A percentile compares a stretch with the other conserved stretches of the same genome.
Evolutionary conservation across 1,140 invertebrate species (phyloP).

Genomic region (Vollenhovia emeryi): DNA sequence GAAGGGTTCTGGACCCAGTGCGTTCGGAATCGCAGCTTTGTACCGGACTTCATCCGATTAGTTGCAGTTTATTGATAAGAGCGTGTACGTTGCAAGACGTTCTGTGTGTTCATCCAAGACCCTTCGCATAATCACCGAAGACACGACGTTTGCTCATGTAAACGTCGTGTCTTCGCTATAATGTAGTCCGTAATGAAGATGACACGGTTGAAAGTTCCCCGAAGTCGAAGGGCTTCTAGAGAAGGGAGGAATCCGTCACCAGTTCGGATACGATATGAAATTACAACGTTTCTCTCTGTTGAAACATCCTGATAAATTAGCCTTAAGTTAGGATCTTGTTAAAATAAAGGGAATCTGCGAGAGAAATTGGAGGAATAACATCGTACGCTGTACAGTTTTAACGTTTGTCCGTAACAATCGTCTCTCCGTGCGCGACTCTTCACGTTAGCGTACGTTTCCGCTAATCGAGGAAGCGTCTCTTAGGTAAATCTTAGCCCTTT

Average conservation of each 20-base stretch:
- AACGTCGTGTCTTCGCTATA: background rate
- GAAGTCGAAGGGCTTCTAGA: background rate
- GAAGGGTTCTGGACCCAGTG: background rate
- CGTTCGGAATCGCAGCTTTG: background rate
- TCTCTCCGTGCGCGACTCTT: background rate
- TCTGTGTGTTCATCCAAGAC: background rate
- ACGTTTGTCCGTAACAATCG: too few relatives aligned
- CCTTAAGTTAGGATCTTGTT: background rate
- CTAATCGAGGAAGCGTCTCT: background rate
- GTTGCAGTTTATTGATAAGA: constrained; percentile 11
- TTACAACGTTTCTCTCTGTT: background rate
- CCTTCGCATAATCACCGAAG: background rate
- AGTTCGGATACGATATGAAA: background rate
- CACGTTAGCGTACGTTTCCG: background rate
- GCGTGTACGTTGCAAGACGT: constrained; percentile 44
- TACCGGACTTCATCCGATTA: too few relatives aligned
- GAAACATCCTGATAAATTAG: background rate
- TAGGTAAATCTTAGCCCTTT: background rate
- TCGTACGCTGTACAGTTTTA: too few relatives aligned
- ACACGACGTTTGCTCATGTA: background rate
- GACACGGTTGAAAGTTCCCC: background rate
- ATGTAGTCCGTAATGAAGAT: background rate
- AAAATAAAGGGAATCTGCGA: background rate
- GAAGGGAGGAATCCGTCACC: background rate
- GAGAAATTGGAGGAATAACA: background rate